Evolutionary conservation across 2,888 invertebrate species (phyloP).

Genomic region (Brachypterus glaber): DNA sequence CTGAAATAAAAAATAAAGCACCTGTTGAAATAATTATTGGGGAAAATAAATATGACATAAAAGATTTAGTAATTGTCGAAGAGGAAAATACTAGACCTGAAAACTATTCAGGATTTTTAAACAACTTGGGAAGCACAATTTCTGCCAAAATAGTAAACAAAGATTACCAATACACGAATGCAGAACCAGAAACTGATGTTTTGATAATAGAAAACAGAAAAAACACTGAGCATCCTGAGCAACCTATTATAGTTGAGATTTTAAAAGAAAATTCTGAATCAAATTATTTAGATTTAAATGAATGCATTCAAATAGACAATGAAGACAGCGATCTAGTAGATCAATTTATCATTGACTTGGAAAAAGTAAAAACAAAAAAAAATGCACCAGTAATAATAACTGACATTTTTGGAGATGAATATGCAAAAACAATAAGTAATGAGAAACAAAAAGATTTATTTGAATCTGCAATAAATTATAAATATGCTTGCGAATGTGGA

Average conservation of each 20-base stretch:
- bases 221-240: too few relatives aligned
- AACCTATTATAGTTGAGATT: too few relatives aligned
- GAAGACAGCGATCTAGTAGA: too few relatives aligned
- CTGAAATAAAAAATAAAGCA: neutral
- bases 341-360: too few relatives aligned
- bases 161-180: neutral
- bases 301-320: too few relatives aligned
- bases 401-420: constrained; percentile 13
- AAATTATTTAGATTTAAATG: too few relatives aligned
- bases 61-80: constrained; percentile 23
- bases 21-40: constrained; percentile 23
- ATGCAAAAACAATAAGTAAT: too few relatives aligned
- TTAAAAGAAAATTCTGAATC: too few relatives aligned
- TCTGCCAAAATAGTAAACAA: constrained; percentile 19
- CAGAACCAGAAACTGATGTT: neutral
- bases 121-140: constrained; percentile 22
- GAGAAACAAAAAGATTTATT: too few relatives aligned
- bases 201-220: neutral
- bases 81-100: constrained; percentile 10
- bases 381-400: constrained; percentile 8
- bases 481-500: too few relatives aligned
- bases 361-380: too few relatives aligned
- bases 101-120: constrained; percentile 22
- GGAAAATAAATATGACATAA: constrained; percentile 20
- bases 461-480: too few relatives aligned